phyloP scores from a whole-genome alignment of 2,888 invertebrate species.

The Ptychoptera albimana region DNA sequence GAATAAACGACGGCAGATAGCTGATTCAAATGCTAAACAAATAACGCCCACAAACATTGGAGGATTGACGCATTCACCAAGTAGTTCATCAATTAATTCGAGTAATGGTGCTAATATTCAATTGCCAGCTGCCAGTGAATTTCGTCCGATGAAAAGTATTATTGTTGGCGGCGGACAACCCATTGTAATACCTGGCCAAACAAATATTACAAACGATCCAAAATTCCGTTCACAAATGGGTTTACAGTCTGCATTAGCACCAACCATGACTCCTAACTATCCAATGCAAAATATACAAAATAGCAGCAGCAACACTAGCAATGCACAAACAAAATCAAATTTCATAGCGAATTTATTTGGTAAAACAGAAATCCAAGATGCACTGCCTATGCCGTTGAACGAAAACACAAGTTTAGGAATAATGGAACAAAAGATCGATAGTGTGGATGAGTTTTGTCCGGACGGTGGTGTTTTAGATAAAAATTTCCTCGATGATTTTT shows the following conservation, averaged over 20 bases:
- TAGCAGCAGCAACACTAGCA: background rate
- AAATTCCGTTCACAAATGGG: background rate
- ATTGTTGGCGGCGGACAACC: constrained; percentile 14
- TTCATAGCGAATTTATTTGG: background rate
- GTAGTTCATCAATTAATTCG: constrained; percentile 32
- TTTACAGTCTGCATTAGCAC: background rate
- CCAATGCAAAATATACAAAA: no score
- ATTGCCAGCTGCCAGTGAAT: constrained; percentile 1
- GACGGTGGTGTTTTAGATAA: constrained; percentile 58
- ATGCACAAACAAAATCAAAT: background rate
- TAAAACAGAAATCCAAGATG: constrained; percentile 8
- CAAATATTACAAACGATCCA: constrained; percentile 8
- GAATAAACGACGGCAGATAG: constrained; percentile 54
- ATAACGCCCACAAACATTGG: constrained; percentile 30
- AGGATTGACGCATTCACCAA: constrained; percentile 23
- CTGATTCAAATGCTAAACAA: constrained; percentile 42
- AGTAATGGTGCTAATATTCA: background rate
- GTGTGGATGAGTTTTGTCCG: constrained; percentile 57
- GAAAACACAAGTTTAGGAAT: constrained; percentile 1
- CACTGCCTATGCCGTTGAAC: background rate
- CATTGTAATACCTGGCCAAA: constrained; percentile 11
- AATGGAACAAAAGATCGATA: constrained; percentile 20
- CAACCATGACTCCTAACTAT: background rate
- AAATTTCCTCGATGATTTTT: constrained; percentile 55
- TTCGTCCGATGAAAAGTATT: constrained; percentile 12